Percentiles rank a stretch among this genome's conserved stretches.
phyloP scores from a whole-genome alignment of 30 jellyfish, hydroid and myxozoan species.

The Nemopilema nomurai region DNA sequence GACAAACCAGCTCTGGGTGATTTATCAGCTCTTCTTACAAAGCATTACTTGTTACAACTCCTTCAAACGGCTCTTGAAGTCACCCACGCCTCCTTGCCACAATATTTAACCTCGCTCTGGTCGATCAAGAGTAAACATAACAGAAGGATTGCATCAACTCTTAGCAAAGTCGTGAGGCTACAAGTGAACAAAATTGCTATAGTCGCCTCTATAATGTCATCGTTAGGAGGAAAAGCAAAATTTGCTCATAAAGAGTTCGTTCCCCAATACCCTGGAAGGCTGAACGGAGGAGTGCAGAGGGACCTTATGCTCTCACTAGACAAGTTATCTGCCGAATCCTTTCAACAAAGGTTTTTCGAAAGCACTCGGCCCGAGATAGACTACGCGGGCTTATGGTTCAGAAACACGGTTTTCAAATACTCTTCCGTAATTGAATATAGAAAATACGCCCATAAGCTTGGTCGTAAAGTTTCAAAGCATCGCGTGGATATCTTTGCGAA shows the following conservation, averaged over 20 bases:
- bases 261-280: constrained; percentile 26
- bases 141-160: not conserved
- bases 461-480: not conserved
- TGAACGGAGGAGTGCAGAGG: constrained; percentile 26
- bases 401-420: constrained; percentile 15
- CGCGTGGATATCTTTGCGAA: not conserved
- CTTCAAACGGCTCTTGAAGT: constrained; percentile 49
- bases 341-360: not conserved
- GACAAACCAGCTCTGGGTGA: constrained; percentile 41
- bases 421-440: not conserved
- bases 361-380: constrained; percentile 31
- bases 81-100: constrained; percentile 46
- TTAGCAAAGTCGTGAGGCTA: not conserved
- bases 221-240: constrained; percentile 47
- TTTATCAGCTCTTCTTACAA: constrained; percentile 17
- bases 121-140: constrained; percentile 36
- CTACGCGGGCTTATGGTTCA: constrained; percentile 10
- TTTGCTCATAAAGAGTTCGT: constrained; percentile 26
- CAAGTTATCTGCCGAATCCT: constrained; percentile 5
- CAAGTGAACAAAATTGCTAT: constrained; percentile 17
- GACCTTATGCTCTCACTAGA: constrained; percentile 29
- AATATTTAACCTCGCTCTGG: constrained; percentile 28
- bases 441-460: not conserved
- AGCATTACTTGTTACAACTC: constrained; percentile 21
- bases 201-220: not conserved